Base-by-base conservation (phyloP, 2,888 invertebrate genomes). In the Sepioteuthis lessoniana region DNA sequence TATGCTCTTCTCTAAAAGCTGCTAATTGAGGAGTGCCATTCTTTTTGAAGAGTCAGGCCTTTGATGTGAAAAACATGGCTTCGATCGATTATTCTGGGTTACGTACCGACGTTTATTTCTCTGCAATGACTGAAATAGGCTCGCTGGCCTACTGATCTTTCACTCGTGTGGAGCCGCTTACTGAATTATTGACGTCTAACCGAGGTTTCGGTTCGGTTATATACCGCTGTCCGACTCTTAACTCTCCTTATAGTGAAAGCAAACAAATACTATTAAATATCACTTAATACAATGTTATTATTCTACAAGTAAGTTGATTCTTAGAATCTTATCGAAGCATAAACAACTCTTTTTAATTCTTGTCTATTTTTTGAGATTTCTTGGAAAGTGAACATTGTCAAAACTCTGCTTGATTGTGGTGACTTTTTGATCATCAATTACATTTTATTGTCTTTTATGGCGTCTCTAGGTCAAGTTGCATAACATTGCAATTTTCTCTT, bases 1-100 rank as follows among this genome's bases (percentile, higher is more conserved):
- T n/a, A 76, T 76, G 76, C 76, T 8, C 35, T n/a, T 0, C 13
- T 76, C n/a, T 35, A 76, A 76, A 76, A 76, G 76, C 76, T 13
- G 76, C 76, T 76, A 76, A 76, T 76, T 76, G 76, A 76, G 76
- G 76, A 76, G 76, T 76, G 76, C 76, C 76, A 76, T 76, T 76
- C 76, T 76, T n/a, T 76, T 76, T 76, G 76, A 76, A 76, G n/a
- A 76, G 76, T 76, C n/a, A 76, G n/a, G 16, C 35, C 76, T 76
- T 76, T 76, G 76, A 76, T 76, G 76, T 35, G 76, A 35, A 76
- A 76, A 76, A 76, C 76, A 76, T 76, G 76, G 76, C 35, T n/a
- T 35, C 76, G 76, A 76, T 76, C 76, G 76, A 76, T 76, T 35
- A n/a, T 76, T 76, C 76, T 76, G 76, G 76, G 76, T 76, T 76